Conservation (phyloP, 2,797 vertebrate species). For the Gobionotothen gibberifrons region DNA sequence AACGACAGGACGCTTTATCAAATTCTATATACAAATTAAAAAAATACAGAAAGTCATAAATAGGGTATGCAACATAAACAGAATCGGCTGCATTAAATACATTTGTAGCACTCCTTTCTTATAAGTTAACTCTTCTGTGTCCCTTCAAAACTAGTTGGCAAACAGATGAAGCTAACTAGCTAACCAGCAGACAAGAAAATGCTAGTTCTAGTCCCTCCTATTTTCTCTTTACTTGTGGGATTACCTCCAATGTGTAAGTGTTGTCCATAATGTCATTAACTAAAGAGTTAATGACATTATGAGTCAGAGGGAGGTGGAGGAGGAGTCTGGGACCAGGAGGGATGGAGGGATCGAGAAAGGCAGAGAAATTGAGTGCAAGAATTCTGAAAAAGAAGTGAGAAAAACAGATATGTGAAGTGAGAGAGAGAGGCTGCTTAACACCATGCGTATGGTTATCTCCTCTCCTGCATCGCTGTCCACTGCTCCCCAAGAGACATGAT, state of each 20-base stretch:
- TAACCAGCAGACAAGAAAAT: not conserved
- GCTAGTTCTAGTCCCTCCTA: not conserved
- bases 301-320: slow-evolving; percentile 50
- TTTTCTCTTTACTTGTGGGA: not conserved
- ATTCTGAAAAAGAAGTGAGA: slow-evolving; percentile 12
- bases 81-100: not conserved
- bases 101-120: not conserved
- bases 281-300: not conserved
- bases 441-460: slow-evolving; percentile 33
- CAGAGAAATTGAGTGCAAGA: slow-evolving; percentile 23
- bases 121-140: not conserved
- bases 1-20: slow-evolving; percentile 2
- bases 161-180: not conserved
- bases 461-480: slow-evolving; percentile 6
- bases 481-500: slow-evolving; percentile 9
- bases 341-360: slow-evolving; percentile 7
- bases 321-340: slow-evolving; percentile 25
- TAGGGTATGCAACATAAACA: not conserved
- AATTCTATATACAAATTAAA: not conserved
- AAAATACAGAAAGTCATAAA: not conserved
- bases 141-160: not conserved
- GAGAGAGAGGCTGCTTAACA: slow-evolving; percentile 18
- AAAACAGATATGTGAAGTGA: not conserved
- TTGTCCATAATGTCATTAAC: not conserved
- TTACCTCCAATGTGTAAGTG: not conserved